Evolutionary conservation across 2,113 vertebrate genomes (phyloP).

Genomic region (Psammodynastes pulverulentus): DNA sequence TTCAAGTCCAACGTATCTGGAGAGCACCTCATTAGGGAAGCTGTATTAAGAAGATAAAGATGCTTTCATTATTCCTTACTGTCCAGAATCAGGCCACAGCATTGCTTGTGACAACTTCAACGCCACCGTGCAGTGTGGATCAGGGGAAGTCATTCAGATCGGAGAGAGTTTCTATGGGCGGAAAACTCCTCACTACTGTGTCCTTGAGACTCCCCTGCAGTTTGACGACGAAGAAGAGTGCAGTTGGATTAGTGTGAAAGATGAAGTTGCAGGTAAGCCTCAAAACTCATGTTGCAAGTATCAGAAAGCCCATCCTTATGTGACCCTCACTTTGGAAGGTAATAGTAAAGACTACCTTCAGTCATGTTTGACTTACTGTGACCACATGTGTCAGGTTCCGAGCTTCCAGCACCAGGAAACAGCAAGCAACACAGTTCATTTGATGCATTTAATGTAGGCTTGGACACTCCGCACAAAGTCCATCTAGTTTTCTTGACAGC

Average conservation of each 20-base stretch:
- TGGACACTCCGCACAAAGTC: too few relatives aligned
- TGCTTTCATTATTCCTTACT: not conserved
- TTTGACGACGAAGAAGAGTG: conserved; percentile 69
- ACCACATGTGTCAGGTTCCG: too few relatives aligned
- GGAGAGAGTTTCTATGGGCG: conserved; percentile 83
- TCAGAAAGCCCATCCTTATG: not conserved
- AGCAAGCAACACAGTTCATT: too few relatives aligned
- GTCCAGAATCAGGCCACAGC: conserved; percentile 73
- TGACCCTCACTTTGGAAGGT: not conserved
- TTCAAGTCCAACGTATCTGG: not conserved
- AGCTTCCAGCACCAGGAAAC: too few relatives aligned
- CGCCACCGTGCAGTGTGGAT: conserved; percentile 83
- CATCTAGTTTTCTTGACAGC: not conserved
- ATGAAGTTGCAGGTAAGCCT: conserved; percentile 81
- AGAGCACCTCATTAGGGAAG: not conserved
- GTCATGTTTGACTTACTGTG: not conserved
- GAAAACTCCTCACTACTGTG: conserved; percentile 83
- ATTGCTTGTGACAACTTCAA: conserved; percentile 81
- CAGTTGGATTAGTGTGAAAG: conserved; percentile 78
- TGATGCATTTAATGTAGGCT: too few relatives aligned
- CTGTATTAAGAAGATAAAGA: not conserved
- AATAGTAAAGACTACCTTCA: not conserved
- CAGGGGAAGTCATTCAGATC: conserved; percentile 84
- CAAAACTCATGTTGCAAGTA: not conserved
- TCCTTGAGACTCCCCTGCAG: conserved; percentile 22